Evolutionary conservation across 2,113 vertebrate species (phyloP).

Genomic region (Peromyscus polionotus): DNA sequence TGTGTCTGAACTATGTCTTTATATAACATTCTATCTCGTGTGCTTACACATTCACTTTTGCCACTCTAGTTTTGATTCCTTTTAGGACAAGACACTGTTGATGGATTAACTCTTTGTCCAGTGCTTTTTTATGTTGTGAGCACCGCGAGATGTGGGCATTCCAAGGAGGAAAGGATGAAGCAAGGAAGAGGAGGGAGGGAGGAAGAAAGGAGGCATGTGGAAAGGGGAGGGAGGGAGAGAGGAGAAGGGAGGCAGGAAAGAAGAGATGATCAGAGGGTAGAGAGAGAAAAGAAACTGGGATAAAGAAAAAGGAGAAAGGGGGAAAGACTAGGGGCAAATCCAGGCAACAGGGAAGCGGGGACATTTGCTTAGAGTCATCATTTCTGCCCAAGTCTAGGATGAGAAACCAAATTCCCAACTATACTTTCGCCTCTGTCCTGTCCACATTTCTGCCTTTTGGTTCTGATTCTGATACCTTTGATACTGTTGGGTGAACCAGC

Average conservation of each 20-base stretch:
- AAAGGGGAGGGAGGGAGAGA: accelerated
- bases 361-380: not conserved
- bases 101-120: not conserved
- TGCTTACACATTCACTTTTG: not conserved
- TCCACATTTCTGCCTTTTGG: not conserved
- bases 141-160: not conserved
- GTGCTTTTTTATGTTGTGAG: not conserved
- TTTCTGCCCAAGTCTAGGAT: not conserved
- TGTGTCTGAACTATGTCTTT: not conserved
- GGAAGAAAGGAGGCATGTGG: no score
- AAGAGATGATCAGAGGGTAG: no score
- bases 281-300: not conserved
- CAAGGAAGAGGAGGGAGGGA: accelerated
- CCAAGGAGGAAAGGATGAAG: not conserved
- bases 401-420: not conserved
- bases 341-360: not conserved
- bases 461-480: not conserved
- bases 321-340: accelerated
- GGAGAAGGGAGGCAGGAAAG: accelerated
- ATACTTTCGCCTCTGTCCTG: not conserved
- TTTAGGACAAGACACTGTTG: not conserved
- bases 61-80: not conserved
- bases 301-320: not conserved
- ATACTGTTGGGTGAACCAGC: not conserved
- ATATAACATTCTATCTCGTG: not conserved